Evolutionary conservation across 2,888 invertebrate species (phyloP).

Genomic region (Drosophila fungiperda): DNA sequence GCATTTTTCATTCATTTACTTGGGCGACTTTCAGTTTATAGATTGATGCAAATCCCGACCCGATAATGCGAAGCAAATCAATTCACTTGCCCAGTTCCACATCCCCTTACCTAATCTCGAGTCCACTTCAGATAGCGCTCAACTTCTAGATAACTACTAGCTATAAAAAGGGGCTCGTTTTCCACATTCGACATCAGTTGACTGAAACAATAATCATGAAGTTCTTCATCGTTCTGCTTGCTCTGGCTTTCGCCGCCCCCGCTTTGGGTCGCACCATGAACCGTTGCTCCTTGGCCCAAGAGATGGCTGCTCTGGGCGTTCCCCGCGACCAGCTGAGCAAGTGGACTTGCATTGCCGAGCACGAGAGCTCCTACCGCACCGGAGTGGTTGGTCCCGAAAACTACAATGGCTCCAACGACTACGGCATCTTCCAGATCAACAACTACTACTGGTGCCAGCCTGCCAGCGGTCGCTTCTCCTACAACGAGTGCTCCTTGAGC

Average conservation of each 20-base stretch:
- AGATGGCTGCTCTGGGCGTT: constrained; percentile 70
- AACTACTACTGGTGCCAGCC: constrained; percentile 82
- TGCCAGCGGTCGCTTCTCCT: constrained; percentile 60
- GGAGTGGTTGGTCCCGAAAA: constrained; percentile 85
- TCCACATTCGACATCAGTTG: constrained; percentile 37
- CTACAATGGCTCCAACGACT: constrained; percentile 85
- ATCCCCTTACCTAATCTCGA: background rate
- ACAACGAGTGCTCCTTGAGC: constrained; percentile 72
- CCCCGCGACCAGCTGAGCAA: constrained; percentile 59
- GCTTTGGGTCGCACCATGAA: constrained; percentile 58
- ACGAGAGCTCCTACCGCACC: constrained; percentile 83
- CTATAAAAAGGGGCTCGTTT: constrained; percentile 33
- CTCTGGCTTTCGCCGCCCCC: constrained; percentile 57
- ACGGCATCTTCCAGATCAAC: constrained; percentile 83
- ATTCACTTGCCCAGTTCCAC: background rate
- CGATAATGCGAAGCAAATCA: constrained; percentile 8
- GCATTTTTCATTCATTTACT: background rate
- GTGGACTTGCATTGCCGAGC: constrained; percentile 74
- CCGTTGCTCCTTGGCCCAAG: constrained; percentile 71
- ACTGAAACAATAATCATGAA: constrained; percentile 43
- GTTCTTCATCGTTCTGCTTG: constrained; percentile 36
- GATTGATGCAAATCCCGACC: background rate
- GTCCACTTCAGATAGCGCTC: constrained; percentile 11
- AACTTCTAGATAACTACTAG: constrained; percentile 1
- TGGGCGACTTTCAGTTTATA: background rate